phyloP scores from a whole-genome alignment of 1,140 invertebrate genomes.

The Achatina immaculata region DNA sequence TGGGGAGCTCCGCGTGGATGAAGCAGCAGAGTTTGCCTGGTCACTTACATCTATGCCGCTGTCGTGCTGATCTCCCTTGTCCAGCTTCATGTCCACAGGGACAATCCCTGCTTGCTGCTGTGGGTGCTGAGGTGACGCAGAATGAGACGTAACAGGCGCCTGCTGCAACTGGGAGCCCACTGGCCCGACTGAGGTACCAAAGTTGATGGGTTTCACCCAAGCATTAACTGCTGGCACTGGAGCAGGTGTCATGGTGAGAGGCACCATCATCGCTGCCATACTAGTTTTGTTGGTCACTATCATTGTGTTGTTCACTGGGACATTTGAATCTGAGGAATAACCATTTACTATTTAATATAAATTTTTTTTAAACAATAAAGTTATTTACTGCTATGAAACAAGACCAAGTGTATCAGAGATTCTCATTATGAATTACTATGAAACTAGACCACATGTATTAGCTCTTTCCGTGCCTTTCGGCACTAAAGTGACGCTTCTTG shows the following conservation, averaged over 20 bases:
- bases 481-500: too few species aligned
- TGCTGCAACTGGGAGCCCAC: conserved; percentile 33
- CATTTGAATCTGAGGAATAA: conserved; percentile 2
- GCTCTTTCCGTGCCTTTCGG: too few species aligned
- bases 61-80: conserved; percentile 72
- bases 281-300: conserved; percentile 7
- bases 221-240: conserved; percentile 82
- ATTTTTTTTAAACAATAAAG: not conserved
- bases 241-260: conserved; percentile 68
- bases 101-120: conserved; percentile 32
- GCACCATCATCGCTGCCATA: conserved; percentile 4
- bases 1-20: conserved; percentile 73
- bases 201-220: conserved; percentile 86
- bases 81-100: conserved; percentile 55
- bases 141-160: conserved; percentile 23
- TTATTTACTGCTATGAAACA: too few species aligned
- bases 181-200: conserved; percentile 45
- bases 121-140: conserved; percentile 15
- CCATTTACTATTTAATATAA: not conserved
- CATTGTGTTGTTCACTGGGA: not conserved
- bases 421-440: not conserved
- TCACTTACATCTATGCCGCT: conserved; percentile 74
- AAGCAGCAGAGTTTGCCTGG: conserved; percentile 71
- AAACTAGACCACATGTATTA: too few species aligned
- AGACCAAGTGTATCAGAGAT: not conserved